Conservation (phyloP, 2,888 invertebrate species). For the Ectobius pallidus region DNA sequence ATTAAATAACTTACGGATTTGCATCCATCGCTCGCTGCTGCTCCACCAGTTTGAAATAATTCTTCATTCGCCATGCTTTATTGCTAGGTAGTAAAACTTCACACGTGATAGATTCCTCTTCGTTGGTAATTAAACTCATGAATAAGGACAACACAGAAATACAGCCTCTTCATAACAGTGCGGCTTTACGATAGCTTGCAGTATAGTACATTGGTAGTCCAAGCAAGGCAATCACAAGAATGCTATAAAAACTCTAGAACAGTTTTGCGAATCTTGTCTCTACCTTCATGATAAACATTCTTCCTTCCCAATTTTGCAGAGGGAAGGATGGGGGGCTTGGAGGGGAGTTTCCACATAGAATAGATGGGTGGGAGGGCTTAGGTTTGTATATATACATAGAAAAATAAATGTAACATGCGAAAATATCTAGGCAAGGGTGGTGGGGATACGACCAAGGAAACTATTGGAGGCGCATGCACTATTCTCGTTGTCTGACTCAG, state of each 20-base stretch:
- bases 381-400: not conserved
- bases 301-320: not conserved
- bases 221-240: no score
- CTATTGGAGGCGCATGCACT: not conserved
- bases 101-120: not conserved
- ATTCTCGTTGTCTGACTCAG: not conserved
- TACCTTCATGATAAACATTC: not conserved
- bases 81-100: slow-evolving; percentile 70
- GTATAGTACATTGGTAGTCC: no score
- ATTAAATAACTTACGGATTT: slow-evolving; percentile 38
- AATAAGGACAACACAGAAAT: no score
- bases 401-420: slow-evolving; percentile 8
- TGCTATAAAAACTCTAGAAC: not conserved
- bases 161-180: no score
- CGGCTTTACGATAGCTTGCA: no score
- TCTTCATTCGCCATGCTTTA: slow-evolving; percentile 68
- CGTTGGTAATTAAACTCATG: no score
- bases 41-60: slow-evolving; percentile 71
- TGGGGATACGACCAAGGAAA: not conserved
- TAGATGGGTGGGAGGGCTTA: no score
- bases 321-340: not conserved
- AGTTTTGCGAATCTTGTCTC: not conserved
- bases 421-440: not conserved
- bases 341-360: not conserved
- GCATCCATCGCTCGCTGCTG: slow-evolving; percentile 63